Evolutionary conservation across 2,888 invertebrate genomes (phyloP).

Genomic region (Acrobasis repandana): DNA sequence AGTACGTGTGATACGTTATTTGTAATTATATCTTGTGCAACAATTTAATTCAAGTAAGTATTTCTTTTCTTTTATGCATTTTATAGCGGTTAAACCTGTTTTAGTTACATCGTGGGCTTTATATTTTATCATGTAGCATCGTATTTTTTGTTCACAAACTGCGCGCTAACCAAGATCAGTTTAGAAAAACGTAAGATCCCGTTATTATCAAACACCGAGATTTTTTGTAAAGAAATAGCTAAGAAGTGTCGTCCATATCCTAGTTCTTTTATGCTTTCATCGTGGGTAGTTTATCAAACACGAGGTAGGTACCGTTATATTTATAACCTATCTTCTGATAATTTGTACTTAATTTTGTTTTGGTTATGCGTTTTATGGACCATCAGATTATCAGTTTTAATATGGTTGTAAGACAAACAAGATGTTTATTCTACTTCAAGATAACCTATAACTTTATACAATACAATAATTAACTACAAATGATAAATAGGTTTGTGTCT

Average conservation of each 20-base stretch:
- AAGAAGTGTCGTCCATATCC: not conserved
- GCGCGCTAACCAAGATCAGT: conserved; percentile 8
- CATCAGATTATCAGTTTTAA: not conserved
- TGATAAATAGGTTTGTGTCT: too few species aligned
- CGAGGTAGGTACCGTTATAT: not conserved
- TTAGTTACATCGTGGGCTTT: not conserved
- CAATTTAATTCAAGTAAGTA: conserved; percentile 11
- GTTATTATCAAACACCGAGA: not conserved
- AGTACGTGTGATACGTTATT: not conserved
- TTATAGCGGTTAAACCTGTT: conserved; percentile 1
- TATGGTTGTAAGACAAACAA: too few species aligned
- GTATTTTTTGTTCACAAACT: not conserved
- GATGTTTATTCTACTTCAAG: too few species aligned
- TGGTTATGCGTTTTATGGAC: not conserved
- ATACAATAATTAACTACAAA: too few species aligned
- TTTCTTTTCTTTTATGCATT: not conserved
- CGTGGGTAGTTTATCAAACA: not conserved
- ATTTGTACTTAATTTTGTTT: too few species aligned
- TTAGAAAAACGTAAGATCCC: conserved; percentile 23
- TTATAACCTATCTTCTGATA: not conserved
- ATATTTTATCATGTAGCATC: not conserved
- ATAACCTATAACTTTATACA: too few species aligned
- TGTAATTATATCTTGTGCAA: not conserved
- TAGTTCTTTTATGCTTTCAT: not conserved
- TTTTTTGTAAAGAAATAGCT: not conserved